These are phyloP conservation scores for Phyllotis vaccarum DNA, from an alignment of 2,797 vertebrate genomes.

Conservation along the genomic window DNA sequence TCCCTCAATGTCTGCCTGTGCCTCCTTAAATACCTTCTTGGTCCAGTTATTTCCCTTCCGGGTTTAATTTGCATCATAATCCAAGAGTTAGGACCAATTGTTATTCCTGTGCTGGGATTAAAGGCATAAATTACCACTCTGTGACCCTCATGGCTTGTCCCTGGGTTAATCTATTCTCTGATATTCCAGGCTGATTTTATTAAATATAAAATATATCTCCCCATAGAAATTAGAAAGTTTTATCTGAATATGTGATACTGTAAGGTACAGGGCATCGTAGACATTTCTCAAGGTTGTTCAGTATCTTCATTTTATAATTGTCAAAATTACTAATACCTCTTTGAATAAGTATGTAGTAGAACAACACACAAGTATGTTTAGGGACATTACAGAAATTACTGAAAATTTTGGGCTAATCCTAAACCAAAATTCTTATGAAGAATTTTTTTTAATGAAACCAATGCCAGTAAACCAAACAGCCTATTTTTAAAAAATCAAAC, in stretches of 20 bases:
- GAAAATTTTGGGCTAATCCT: neutral
- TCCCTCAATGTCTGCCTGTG: too few relatives aligned
- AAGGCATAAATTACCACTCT: too few relatives aligned
- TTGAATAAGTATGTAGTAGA: neutral
- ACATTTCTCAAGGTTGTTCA: neutral
- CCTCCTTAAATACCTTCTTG: too few relatives aligned
- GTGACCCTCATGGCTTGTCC: too few relatives aligned
- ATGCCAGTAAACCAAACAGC: neutral
- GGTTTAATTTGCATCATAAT: too few relatives aligned
- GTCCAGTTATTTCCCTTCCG: too few relatives aligned
- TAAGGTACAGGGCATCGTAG: too few relatives aligned
- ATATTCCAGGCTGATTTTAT: too few relatives aligned
- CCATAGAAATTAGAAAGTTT: neutral
- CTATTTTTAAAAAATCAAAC: neutral
- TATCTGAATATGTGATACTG: neutral
- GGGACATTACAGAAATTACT: constrained; percentile 14
- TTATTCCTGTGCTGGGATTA: too few relatives aligned
- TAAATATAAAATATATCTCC: too few relatives aligned
- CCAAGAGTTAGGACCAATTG: too few relatives aligned
- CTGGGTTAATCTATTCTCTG: too few relatives aligned
- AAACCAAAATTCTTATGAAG: neutral
- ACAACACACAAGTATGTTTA: neutral
- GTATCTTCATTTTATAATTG: neutral
- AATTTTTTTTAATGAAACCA: neutral
- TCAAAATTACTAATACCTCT: neutral